Conservation (phyloP, 2,888 invertebrate genomes). For the Caenorhabditis wallacei region DNA sequence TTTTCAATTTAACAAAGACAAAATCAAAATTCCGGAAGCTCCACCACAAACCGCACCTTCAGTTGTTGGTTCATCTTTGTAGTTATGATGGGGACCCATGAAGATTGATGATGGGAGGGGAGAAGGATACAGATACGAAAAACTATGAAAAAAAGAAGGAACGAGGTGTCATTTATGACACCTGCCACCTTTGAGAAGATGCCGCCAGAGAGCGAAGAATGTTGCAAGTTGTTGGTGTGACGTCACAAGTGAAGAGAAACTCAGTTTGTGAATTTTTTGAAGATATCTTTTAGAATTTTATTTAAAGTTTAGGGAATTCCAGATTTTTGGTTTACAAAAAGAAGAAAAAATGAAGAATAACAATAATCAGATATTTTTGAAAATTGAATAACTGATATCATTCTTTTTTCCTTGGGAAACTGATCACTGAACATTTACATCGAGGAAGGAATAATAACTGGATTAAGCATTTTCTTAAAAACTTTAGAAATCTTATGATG, state of each 20-base stretch:
- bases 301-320: too few relatives aligned
- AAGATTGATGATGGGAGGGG: conserved; percentile 44
- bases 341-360: too few relatives aligned
- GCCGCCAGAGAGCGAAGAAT: conserved; percentile 32
- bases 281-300: too few relatives aligned
- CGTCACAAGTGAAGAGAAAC: conserved; percentile 17
- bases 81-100: conserved; percentile 35
- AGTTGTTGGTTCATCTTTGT: conserved; percentile 17
- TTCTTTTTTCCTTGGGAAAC: too few relatives aligned
- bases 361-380: too few relatives aligned
- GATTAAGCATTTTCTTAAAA: neutral
- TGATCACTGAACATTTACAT: neutral
- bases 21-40: neutral
- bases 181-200: conserved; percentile 36
- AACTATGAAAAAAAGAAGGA: conserved; percentile 13
- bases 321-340: too few relatives aligned
- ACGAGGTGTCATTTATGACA: conserved; percentile 50
- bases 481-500: neutral
- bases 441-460: neutral
- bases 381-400: too few relatives aligned
- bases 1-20: too few relatives aligned
- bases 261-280: neutral
- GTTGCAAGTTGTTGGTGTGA: conserved; percentile 33
- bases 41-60: neutral
- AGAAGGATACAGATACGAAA: conserved; percentile 1